Percentiles rank a stretch among this genome's conserved stretches.
Conservation (phyloP, 2,888 invertebrate species). For the Himalopsyche anomala region DNA sequence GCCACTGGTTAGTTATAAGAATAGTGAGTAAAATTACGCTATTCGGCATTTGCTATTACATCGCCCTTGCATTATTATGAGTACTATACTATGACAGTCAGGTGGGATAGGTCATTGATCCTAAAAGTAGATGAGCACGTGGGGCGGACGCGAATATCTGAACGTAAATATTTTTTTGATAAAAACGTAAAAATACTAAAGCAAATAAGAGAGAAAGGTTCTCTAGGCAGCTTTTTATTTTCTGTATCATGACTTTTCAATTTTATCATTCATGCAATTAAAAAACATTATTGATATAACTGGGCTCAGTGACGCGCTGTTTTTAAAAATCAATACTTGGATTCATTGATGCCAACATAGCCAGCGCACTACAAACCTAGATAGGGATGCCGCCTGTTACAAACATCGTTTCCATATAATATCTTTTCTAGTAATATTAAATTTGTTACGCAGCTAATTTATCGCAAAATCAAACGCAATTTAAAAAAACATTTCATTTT, state of each 20-base stretch:
- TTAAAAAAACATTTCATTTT: too few species aligned
- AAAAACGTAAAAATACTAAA: too few species aligned
- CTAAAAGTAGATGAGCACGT: conserved; percentile 55
- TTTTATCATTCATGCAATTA: conserved; percentile 33
- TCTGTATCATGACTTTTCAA: not conserved
- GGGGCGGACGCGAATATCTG: conserved; percentile 41
- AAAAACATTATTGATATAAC: conserved; percentile 41
- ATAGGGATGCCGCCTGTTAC: not conserved
- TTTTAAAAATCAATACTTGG: conserved; percentile 50
- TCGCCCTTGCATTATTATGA: conserved; percentile 33
- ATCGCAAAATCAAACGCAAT: too few species aligned
- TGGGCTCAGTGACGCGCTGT: conserved; percentile 27
- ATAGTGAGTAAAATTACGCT: conserved; percentile 41
- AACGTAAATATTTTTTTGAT: too few species aligned
- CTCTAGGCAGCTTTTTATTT: not conserved
- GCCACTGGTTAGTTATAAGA: conserved; percentile 25
- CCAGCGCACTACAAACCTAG: not conserved
- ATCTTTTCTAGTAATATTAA: too few species aligned
- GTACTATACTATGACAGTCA: conserved; percentile 34
- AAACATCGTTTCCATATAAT: not conserved
- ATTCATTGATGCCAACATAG: conserved; percentile 8
- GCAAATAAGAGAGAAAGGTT: too few species aligned
- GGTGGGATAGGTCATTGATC: conserved; percentile 58
- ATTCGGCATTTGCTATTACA: conserved; percentile 21
- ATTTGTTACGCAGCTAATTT: too few species aligned